Evolutionary conservation across 1,140 invertebrate genomes (phyloP).

Genomic region (Aphelinus atriplicis): DNA sequence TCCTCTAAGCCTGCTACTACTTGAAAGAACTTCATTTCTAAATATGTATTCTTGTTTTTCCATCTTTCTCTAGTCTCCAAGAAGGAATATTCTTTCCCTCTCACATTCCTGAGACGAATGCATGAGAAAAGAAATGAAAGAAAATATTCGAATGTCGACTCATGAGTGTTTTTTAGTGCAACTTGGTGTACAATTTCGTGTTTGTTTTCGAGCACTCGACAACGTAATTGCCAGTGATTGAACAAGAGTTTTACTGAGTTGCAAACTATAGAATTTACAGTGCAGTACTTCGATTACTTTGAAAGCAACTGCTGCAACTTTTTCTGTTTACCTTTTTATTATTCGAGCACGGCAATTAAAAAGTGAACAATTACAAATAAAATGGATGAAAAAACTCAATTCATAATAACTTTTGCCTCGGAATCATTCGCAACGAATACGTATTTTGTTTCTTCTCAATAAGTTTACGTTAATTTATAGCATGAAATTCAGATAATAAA

Average conservation of each 20-base stretch:
- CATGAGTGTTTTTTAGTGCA: conserved; percentile 19
- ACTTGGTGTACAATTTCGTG: conserved; percentile 15
- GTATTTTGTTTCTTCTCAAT: too few relatives aligned
- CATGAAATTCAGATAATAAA: not conserved
- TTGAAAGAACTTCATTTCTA: conserved; percentile 40
- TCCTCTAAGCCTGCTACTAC: conserved; percentile 25
- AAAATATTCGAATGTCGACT: conserved; percentile 29
- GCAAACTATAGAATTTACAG: not conserved
- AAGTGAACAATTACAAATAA: not conserved
- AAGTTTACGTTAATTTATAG: too few relatives aligned
- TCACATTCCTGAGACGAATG: conserved; percentile 20
- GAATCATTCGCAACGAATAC: too few relatives aligned
- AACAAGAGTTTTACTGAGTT: conserved; percentile 30
- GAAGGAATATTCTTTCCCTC: not conserved
- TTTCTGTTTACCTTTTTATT: not conserved
- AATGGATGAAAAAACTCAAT: not conserved
- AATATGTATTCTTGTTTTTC: conserved; percentile 33
- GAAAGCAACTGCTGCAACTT: not conserved
- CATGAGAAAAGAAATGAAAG: not conserved
- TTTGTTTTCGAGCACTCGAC: conserved; percentile 17
- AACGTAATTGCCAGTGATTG: conserved; percentile 29
- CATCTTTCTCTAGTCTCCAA: not conserved
- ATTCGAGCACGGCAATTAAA: conserved; percentile 10
- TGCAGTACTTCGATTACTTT: not conserved
- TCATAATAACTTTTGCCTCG: too few relatives aligned